These are phyloP conservation scores for Scylla paramamosain DNA, from an alignment of 1,140 invertebrate species.

Conservation along the genomic window DNA sequence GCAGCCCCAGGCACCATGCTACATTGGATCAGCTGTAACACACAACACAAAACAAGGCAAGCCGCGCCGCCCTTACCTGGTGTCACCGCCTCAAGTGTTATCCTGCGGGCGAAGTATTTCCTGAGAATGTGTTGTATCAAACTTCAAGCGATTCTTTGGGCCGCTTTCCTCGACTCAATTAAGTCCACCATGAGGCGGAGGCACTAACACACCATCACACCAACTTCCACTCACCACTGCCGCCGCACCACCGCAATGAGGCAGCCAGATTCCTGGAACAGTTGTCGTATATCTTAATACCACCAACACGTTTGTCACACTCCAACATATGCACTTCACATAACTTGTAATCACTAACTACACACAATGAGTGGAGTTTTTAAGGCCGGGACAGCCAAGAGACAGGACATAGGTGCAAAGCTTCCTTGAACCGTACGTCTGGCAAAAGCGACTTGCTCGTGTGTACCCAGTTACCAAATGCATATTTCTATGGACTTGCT, in stretches of 20 bases:
- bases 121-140: no score
- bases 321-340: not conserved
- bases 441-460: not conserved
- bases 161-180: not conserved
- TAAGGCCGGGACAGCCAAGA: not conserved
- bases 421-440: not conserved
- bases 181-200: not conserved
- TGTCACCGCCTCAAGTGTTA: not conserved
- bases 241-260: not conserved
- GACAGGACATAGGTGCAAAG: not conserved
- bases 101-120: not conserved
- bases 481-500: slow-evolving; percentile 1
- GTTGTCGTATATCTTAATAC: not conserved
- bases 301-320: not conserved
- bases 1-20: not conserved
- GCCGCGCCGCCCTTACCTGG: not conserved
- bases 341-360: not conserved
- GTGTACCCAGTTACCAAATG: slow-evolving; percentile 1
- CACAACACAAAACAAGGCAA: not conserved
- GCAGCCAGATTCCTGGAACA: not conserved
- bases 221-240: not conserved
- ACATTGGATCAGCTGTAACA: not conserved
- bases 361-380: not conserved
- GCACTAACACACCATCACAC: not conserved
- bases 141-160: not conserved